Conservation (phyloP, 1,140 invertebrate genomes). For the Drosophila mayri region DNA sequence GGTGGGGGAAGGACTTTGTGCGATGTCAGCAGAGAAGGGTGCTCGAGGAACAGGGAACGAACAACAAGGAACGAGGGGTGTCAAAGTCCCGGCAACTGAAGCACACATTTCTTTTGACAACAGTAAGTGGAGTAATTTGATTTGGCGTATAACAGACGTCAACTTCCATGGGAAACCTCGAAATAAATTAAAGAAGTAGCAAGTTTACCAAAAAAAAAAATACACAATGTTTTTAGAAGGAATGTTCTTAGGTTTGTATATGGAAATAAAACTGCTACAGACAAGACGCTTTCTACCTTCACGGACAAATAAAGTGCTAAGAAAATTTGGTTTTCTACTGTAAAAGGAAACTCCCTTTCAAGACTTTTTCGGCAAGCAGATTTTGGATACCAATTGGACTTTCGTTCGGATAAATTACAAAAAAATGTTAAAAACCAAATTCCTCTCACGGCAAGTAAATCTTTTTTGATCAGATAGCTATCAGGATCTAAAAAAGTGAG, state of each 20-base stretch:
- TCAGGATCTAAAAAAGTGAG: not conserved
- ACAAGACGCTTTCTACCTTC: not conserved
- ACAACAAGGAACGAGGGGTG: not conserved
- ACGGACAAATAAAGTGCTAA: not conserved
- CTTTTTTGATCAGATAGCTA: not conserved
- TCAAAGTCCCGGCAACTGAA: conserved; percentile 5
- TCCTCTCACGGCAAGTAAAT: not conserved
- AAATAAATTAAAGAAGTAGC: conserved; percentile 9
- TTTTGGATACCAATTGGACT: not conserved
- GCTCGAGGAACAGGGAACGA: not conserved
- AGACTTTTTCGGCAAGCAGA: not conserved
- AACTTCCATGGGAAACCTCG: conserved; percentile 3
- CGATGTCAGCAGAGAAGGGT: conserved; percentile 19
- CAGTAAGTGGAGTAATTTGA: conserved; percentile 26
- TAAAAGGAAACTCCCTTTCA: not conserved
- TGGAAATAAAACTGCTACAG: not conserved
- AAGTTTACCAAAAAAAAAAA: not conserved
- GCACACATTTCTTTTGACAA: conserved; percentile 17
- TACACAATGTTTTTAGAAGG: not conserved
- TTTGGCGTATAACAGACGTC: conserved; percentile 17
- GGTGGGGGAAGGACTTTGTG: conserved; percentile 5
- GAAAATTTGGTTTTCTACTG: not conserved
- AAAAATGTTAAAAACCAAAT: too few relatives aligned
- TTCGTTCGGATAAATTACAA: not conserved
- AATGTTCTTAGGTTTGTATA: not conserved